phyloP scores from a whole-genome alignment of 1,140 invertebrate species.

The Phocides pigmalion region DNA sequence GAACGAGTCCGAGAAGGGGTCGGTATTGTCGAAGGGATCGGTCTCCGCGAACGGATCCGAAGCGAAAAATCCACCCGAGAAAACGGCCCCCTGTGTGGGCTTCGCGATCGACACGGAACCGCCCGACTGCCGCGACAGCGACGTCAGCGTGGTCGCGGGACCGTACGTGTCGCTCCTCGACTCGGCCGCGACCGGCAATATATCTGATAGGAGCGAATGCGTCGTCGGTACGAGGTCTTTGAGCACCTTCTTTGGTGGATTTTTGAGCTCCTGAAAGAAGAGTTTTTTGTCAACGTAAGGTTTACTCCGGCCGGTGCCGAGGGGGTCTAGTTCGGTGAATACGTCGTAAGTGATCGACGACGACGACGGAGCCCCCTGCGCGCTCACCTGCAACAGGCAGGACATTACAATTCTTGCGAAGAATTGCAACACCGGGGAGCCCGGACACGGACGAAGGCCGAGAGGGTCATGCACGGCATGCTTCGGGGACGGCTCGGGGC shows the following conservation, averaged over 20 bases:
- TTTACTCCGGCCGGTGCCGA: slow-evolving; percentile 94
- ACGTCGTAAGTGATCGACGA: slow-evolving; percentile 87
- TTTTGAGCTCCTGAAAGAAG: slow-evolving; percentile 97
- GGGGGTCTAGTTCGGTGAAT: slow-evolving; percentile 95
- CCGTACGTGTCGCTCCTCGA: slow-evolving; percentile 61
- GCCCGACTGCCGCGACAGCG: slow-evolving; percentile 77
- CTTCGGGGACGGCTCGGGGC: neutral
- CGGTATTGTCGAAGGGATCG: slow-evolving; percentile 88
- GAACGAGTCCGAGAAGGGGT: slow-evolving; percentile 86
- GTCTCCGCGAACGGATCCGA: slow-evolving; percentile 88
- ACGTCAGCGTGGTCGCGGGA: slow-evolving; percentile 74
- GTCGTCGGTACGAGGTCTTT: slow-evolving; percentile 89
- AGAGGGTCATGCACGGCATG: slow-evolving; percentile 30
- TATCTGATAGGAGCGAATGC: slow-evolving; percentile 63
- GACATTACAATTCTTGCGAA: slow-evolving; percentile 45
- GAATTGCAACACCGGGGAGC: slow-evolving; percentile 33
- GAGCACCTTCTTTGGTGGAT: slow-evolving; percentile 94
- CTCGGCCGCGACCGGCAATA: slow-evolving; percentile 60
- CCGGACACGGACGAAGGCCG: slow-evolving; percentile 4
- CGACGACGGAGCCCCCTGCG: slow-evolving; percentile 50
- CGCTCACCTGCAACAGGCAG: slow-evolving; percentile 71
- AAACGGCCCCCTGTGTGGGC: slow-evolving; percentile 54
- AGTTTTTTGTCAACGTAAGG: slow-evolving; percentile 97
- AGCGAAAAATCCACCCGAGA: slow-evolving; percentile 67
- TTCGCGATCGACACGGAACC: slow-evolving; percentile 78